Conservation (phyloP, 2,113 vertebrate genomes). For the Columba livia region DNA sequence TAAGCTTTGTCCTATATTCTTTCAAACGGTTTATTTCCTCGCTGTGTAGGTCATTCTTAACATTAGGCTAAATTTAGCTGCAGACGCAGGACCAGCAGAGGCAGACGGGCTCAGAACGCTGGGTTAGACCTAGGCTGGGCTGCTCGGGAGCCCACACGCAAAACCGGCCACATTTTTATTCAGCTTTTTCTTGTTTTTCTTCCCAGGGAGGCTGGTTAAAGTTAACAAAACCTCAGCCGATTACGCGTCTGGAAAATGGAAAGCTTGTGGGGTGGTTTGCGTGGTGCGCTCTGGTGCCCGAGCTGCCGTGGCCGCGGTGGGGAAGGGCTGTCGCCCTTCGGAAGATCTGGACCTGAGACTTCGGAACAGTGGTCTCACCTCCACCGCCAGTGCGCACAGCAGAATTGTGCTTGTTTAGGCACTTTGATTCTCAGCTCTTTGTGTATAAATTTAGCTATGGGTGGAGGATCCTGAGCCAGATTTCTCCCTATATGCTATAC, state of each 20-base stretch:
- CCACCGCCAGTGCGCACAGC: not conserved
- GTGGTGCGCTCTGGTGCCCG: no score
- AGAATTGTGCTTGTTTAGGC: conserved; percentile 25
- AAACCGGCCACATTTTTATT: not conserved
- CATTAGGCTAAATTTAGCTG: conserved; percentile 60
- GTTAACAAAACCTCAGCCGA: not conserved
- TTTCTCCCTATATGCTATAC: conserved; percentile 23
- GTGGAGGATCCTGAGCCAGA: conserved; percentile 27
- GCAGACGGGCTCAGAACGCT: not conserved
- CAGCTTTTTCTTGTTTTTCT: not conserved
- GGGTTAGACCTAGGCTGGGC: not conserved
- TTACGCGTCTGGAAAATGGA: not conserved
- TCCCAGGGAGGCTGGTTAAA: not conserved
- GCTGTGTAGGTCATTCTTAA: conserved; percentile 60
- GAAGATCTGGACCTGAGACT: conserved; percentile 9
- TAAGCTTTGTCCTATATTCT: conserved; percentile 71
- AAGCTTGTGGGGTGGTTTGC: not conserved
- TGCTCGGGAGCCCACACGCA: not conserved
- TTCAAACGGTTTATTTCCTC: conserved; percentile 61
- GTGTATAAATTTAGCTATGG: conserved; percentile 52
- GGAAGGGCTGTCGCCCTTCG: no score
- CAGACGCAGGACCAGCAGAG: not conserved
- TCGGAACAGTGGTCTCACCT: conserved; percentile 37
- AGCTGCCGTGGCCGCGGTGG: no score
- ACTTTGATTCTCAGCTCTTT: conserved; percentile 55